Evolutionary conservation across 2,113 vertebrate species (phyloP), one percentile per base, ranked within the genome.

Genomic region (Halcyon senegalensis): DNA sequence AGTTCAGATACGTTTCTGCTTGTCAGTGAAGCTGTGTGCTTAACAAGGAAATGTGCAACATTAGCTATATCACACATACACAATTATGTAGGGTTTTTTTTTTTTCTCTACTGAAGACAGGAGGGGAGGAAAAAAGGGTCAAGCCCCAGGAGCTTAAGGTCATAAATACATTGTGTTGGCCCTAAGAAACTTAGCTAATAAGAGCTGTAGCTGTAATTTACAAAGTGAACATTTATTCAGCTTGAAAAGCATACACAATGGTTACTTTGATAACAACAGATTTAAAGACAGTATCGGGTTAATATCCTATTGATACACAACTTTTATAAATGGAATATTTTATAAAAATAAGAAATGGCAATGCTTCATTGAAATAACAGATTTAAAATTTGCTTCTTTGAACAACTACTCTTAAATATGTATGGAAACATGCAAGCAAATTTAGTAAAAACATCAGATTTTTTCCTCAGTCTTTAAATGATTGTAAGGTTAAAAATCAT

Each of bases 321-420:
- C 12, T 87, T 82, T 43, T 44, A n/a, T 24, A 85, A 90, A 58
- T 11, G 3, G 28, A 92, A 2, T 74, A 83, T 21, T 78, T 85
- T 67, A 63, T 46, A 46, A 74, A 84, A 85, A 56, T 44, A 73
- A 60, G 31, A 70, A 94, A 75, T 16, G 18, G 79, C 88, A 95
- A 90, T 86, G 83, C 88, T 96, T 95, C 94, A 94, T 86, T 95
- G 93, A 96, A 97, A 96, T 90, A 90, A 92, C 88, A 92, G 87
- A 90, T 70, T 41, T 41, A 28, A 76, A 48, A 81, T 68, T 53
- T 73, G 58, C 77, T 87, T 79, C 69, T 78, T 76, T 20, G 94
- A 93, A 56, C 30, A 75, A 63, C 55, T 67, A 23, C 39, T 72
- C 58, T 51, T 50, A 56, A 46, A 79, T 84, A 37, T 51, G 68